Base-by-base conservation (phyloP, 2,113 vertebrate species). In the Psammodynastes pulverulentus region DNA sequence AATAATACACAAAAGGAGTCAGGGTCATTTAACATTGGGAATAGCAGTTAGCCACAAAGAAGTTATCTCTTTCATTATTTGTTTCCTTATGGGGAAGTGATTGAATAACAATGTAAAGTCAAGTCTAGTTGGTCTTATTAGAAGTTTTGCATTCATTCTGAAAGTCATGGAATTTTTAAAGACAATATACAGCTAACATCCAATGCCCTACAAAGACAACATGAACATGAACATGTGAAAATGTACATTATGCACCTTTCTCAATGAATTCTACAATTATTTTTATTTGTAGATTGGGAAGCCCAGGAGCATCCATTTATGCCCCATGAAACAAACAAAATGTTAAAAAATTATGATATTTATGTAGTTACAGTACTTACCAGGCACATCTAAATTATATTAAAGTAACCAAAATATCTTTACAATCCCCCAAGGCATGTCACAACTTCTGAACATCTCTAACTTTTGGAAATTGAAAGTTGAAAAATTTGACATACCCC, bases 111-210 rank as follows among this genome's bases (percentile, higher is more conserved):
- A 19, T 52, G 91, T 3, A 94, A 90, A 86, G 62, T 92, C 88
- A 94, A 92, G 2, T 9, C 39, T 88, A 0, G 53, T 86, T 92
- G 91, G 12, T 89, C 90, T 17, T 26, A 62, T 95, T 86, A 88
- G 79, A 62, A 45, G 84, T 24, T 15, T 26, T 67, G 45, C 26
- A 87, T 67, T 93, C 94, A 84, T 89, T 94, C 67, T 56, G 92
- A 26, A 90, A 95, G 79, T 8, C 26, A 5, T 90, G 91, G 89
- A 26, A 90, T 51, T 39, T 93, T 19, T 94, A 93, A 34, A 23
- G 10, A 84, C 21, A 94, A 39, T 45, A 90, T 45, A 17, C 19
- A 62, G 1, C 92, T 67, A 84, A 24, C 48, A 91, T 46, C 0
- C 0, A 93, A 62, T 15, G 29, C 12, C 62, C 29, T 34, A 34